Evolutionary conservation across 2,113 vertebrate species (phyloP).

Genomic region (Stegostoma tigrinum): DNA sequence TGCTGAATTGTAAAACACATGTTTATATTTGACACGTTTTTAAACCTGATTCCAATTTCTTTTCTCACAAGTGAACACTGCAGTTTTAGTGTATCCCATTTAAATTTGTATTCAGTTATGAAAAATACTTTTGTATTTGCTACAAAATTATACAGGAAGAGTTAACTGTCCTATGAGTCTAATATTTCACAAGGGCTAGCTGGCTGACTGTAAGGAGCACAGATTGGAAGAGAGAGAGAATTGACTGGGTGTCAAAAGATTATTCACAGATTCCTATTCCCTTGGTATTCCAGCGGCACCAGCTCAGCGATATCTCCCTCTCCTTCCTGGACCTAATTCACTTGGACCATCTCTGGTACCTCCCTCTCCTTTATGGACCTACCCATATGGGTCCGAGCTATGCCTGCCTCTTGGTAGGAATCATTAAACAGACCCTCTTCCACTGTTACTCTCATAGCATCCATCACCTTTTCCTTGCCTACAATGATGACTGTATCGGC

Average conservation of each 20-base stretch:
- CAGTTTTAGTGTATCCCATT: not conserved
- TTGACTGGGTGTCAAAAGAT: not conserved
- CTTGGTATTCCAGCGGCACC: not conserved
- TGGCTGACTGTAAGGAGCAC: not conserved
- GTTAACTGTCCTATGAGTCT: not conserved
- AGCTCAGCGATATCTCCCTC: not conserved
- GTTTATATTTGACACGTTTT: not conserved
- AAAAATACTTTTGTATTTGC: not conserved
- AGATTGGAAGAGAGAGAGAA: not conserved
- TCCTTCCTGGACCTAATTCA: no score
- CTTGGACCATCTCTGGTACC: no score
- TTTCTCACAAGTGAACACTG: not conserved
- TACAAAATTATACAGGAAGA: not conserved
- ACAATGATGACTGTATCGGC: no score
- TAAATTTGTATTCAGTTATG: not conserved
- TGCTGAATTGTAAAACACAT: not conserved
- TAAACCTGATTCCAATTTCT: not conserved
- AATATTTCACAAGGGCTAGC: not conserved
- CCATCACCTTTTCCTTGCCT: no score
- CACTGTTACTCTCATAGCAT: no score
- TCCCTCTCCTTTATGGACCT: no score
- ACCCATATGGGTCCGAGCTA: no score
- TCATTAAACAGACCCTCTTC: no score
- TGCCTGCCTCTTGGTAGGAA: no score
- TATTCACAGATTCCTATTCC: not conserved